Conservation (phyloP, 2,113 vertebrate genomes). For the Bostrychus sinensis region DNA sequence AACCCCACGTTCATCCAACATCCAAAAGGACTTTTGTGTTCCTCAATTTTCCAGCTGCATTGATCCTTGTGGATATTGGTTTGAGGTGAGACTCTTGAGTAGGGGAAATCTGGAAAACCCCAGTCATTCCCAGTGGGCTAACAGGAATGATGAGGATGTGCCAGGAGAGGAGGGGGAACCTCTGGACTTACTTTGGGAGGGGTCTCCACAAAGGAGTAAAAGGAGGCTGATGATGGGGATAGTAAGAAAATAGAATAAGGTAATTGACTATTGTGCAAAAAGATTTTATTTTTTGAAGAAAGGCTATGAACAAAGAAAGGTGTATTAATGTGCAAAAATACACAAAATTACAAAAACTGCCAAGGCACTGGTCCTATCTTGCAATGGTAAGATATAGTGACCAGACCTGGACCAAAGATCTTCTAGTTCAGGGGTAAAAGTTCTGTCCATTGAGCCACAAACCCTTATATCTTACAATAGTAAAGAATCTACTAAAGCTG, state of each 20-base stretch:
- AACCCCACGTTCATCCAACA: not conserved
- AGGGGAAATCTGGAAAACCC: slow-evolving; percentile 64
- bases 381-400: too few species aligned
- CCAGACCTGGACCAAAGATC: too few species aligned
- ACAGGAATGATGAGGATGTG: slow-evolving; percentile 68
- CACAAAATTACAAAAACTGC: too few species aligned
- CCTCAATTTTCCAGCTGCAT: slow-evolving; percentile 30
- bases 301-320: too few species aligned
- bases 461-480: too few species aligned
- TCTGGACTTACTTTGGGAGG: slow-evolving; percentile 29
- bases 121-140: slow-evolving; percentile 54
- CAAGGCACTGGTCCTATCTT: too few species aligned
- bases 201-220: not conserved
- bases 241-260: slow-evolving; percentile 19
- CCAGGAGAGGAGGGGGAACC: slow-evolving; percentile 57
- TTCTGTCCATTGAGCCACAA: too few species aligned
- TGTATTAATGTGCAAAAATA: too few species aligned
- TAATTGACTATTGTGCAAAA: not conserved
- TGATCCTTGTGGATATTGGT: slow-evolving; percentile 8
- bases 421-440: too few species aligned
- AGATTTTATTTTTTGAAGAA: too few species aligned
- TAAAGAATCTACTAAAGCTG: too few species aligned
- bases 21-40: not conserved
- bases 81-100: slow-evolving; percentile 10
- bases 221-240: slow-evolving; percentile 4